Evolutionary conservation across 2,797 vertebrate genomes (phyloP).

Genomic region (Champsocephalus esox): DNA sequence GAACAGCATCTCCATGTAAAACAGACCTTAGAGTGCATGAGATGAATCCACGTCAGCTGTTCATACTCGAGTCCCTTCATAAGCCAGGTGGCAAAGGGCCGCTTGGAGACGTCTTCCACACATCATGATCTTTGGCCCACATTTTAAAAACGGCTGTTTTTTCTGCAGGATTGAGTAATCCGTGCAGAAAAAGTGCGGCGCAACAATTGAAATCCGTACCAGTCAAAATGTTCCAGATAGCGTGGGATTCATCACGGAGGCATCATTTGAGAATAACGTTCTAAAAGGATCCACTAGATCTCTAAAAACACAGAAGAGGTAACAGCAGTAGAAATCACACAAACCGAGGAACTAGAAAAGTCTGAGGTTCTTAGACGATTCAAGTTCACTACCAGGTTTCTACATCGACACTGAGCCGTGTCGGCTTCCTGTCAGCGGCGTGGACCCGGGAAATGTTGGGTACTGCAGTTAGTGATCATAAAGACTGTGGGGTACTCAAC

Average conservation of each 20-base stretch:
- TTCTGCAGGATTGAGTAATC: constrained; percentile 16
- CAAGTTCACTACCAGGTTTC: constrained; percentile 4
- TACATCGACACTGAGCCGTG: not conserved
- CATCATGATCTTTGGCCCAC: not conserved
- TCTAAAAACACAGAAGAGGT: constrained; percentile 50
- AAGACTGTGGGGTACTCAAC: too few species aligned
- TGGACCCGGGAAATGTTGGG: too few species aligned
- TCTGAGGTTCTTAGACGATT: constrained; percentile 20
- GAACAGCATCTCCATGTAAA: not conserved
- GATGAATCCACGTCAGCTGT: not conserved
- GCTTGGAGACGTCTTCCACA: not conserved
- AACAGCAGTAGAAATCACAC: constrained; percentile 50
- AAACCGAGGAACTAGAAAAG: constrained; percentile 37
- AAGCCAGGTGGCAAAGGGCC: constrained; percentile 10
- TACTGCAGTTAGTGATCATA: too few species aligned
- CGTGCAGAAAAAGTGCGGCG: constrained; percentile 47
- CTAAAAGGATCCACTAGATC: constrained; percentile 40
- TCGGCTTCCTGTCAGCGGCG: too few species aligned
- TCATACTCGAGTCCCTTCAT: not conserved
- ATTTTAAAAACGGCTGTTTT: not conserved
- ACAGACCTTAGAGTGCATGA: constrained; percentile 10
- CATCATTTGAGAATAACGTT: constrained; percentile 22
- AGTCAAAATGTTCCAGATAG: not conserved
- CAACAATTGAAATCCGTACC: not conserved
- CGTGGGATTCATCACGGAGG: constrained; percentile 11